Conservation (phyloP, 2,797 vertebrate genomes). For the Cirrhinus mrigala region DNA sequence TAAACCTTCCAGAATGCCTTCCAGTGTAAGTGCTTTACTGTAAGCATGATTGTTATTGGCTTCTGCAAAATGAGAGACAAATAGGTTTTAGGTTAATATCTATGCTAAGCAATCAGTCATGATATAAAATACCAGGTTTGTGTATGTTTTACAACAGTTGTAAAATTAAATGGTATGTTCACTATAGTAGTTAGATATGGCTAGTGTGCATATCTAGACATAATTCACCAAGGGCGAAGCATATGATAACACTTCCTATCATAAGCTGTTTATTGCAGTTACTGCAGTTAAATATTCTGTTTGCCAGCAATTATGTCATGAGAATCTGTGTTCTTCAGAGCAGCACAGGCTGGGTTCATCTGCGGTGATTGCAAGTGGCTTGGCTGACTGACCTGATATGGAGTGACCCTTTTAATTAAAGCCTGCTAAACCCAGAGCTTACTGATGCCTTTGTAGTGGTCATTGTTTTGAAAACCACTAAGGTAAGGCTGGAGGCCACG, state of each 20-base stretch:
- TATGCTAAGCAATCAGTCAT: not conserved
- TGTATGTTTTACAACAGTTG: not conserved
- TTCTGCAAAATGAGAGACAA: not conserved
- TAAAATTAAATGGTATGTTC: not conserved
- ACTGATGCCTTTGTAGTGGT: not conserved
- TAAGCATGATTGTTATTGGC: not conserved
- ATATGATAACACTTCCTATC: conserved; percentile 12
- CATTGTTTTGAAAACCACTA: not conserved
- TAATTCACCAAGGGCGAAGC: not conserved
- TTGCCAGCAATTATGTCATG: not conserved
- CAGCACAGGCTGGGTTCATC: not conserved
- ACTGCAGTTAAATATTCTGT: conserved; percentile 2
- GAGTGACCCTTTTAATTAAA: conserved; percentile 33
- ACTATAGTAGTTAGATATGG: not conserved
- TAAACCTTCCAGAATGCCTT: not conserved
- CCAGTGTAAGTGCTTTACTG: not conserved
- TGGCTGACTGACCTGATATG: conserved; percentile 1
- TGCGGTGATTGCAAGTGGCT: conserved; percentile 3
- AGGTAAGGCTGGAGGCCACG: not conserved
- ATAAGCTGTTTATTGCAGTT: conserved; percentile 10
- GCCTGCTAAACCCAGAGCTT: conserved; percentile 8
- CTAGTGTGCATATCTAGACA: not conserved
- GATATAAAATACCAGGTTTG: not conserved
- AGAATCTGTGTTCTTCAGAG: not conserved
- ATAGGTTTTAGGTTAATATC: not conserved